Evolutionary conservation across 1,140 invertebrate genomes (phyloP), one percentile per base, ranked within the genome.

Genomic region (Hyles euphorbiae): DNA sequence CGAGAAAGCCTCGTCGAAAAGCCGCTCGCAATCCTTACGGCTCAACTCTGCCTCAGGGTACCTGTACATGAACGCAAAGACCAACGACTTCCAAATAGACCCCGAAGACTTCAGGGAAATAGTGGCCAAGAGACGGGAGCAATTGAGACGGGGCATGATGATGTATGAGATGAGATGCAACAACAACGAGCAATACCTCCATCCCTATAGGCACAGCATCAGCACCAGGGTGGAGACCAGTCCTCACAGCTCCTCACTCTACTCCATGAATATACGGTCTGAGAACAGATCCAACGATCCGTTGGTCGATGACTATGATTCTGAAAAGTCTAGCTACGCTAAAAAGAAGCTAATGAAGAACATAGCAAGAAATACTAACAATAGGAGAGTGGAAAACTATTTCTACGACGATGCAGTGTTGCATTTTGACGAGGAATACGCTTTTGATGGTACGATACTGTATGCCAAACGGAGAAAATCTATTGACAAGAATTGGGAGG

Each of bases 351-450:
- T 90, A 1, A 83, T 89, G 76, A 87, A 80, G 54, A 90, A 90
- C 56, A 89, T 90, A 47, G 84, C 83, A 2, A 81, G 89, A 52
- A 89, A 90, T 40, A 87, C 86, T 0, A 74, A 63, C 22, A 74
- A 74, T 32, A 74, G 65, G 62, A 61, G 72, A 5, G 63, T 75
- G 0, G 81, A 83, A 34, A 90, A 89, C 56, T 90, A 90, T 52
- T 90, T 90, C 63, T 89, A 90, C 59, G 89, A 90, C 47, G 89
- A 90, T 50, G 84, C 88, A 0, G 85, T 89, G 3, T 58, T 90
- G 50, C 83, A 84, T 50, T 87, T 89, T 52, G 89, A 89, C 46
- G 89, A 89, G 40, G 87, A 89, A 45, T 87, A 88, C 61, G 81
- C 85, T 0, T 85, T 89, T 60, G 88, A 90, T 53, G 85, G 88